Conservation (phyloP, 1,140 invertebrate species). For the Drosophila ambigua region DNA sequence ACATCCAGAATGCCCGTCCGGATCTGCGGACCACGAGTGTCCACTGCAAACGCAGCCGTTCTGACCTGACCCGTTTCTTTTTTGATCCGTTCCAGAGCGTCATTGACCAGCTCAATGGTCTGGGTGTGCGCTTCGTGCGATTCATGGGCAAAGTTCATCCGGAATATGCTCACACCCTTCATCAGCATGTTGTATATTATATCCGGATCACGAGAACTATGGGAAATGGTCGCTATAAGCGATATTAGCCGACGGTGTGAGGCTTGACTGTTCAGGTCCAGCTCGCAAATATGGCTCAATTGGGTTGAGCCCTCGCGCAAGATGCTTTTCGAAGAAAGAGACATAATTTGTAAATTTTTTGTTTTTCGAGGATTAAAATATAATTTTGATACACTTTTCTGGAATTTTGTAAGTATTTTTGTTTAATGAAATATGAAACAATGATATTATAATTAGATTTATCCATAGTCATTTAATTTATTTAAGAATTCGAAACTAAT, state of each 20-base stretch:
- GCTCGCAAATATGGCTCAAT: constrained; percentile 94
- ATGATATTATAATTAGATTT: no score
- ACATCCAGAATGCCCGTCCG: constrained; percentile 96
- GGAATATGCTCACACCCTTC: constrained; percentile 98
- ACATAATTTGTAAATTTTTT: constrained; percentile 22
- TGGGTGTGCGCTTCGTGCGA: constrained; percentile 96
- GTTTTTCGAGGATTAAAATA: no score
- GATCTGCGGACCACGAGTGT: constrained; percentile 98
- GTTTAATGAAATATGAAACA: no score
- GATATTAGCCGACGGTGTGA: constrained; percentile 93
- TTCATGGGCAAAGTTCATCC: constrained; percentile 98
- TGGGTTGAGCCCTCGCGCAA: constrained; percentile 86
- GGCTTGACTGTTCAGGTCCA: constrained; percentile 94
- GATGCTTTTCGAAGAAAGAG: constrained; percentile 27
- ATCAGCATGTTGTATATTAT: constrained; percentile 97
- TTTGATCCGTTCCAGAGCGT: constrained; percentile 91
- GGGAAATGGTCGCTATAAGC: constrained; percentile 99
- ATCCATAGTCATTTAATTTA: no score
- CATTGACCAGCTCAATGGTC: constrained; percentile 93
- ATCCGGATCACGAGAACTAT: constrained; percentile 92
- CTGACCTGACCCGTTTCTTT: constrained; percentile 87
- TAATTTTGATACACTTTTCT: constrained; percentile 6
- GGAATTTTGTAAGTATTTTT: no score
- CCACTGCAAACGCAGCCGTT: constrained; percentile 89
- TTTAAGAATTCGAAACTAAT: no score